Base-by-base conservation (phyloP, 2,888 invertebrate genomes). In the Notodonta dromedarius region DNA sequence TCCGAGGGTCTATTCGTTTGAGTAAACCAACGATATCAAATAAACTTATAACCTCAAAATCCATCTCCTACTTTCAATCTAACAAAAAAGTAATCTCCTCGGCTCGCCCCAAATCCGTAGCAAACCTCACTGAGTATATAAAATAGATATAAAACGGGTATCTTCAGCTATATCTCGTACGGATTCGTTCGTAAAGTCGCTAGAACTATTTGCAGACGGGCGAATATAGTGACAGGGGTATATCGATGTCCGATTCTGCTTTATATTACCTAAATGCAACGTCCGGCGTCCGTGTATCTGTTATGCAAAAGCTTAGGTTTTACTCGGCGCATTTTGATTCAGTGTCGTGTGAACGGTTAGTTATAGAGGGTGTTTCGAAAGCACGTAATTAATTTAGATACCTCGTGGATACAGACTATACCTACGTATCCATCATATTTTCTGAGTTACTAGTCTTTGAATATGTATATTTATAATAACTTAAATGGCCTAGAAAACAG, bases 91-190 rank as follows among this genome's bases (percentile, higher is more conserved):
- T 52, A 52, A 52, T 52, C 52, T 16, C 13, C 24, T 2, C n/a
- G 52, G 13, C 52, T 52, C 52, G 52, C 32, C 52, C 52, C 24
- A 52, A 52, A 52, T 52, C 52, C 52, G 13, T 14, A 50, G 32
- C 52, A 9, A 32, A 52, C 32, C 52, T 32, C 24, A 13, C 52
- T 32, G 7, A 52, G 50, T 50, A 50, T 16, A 52, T 52, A 52
- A 52, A 52, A 52, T 52, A 24, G 6, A 7, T 52, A 52, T 52
- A 52, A 52, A 52, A 52, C 52, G 32, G 4, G 32, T 32, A 52
- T 32, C 32, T 32, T 12, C 8, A 16, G 52, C 6, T 9, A 16
- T 52, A 52, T 52, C 32, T 32, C 12, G 32, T 13, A 12, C 5
- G 52, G 16, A 52, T 32, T 16, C 16, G 52, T 52, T 32, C 24